A percentile compares a stretch with the other conserved stretches of the same genome.
Evolutionary conservation across 2,888 invertebrate genomes (phyloP).

Genomic region (Eudiplozoon nipponicum): DNA sequence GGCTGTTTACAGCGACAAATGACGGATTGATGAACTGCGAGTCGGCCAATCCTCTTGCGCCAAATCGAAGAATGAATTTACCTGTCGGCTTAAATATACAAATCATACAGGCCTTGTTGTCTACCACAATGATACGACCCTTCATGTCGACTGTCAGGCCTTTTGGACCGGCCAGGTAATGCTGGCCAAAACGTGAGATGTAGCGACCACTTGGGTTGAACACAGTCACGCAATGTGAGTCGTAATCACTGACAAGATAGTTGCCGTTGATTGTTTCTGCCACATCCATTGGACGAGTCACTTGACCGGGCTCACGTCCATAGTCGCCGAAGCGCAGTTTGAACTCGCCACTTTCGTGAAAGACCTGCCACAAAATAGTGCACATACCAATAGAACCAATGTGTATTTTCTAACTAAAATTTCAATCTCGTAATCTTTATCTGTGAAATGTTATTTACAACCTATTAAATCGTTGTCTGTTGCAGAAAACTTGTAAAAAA

Average conservation of each 20-base stretch:
- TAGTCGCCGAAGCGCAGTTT: conserved; percentile 22
- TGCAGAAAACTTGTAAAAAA: too few relatives aligned
- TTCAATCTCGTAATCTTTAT: too few relatives aligned
- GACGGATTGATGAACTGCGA: conserved; percentile 27
- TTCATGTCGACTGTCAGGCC: conserved; percentile 19
- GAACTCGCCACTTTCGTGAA: conserved; percentile 11
- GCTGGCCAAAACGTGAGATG: conserved; percentile 29
- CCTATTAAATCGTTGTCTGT: too few relatives aligned
- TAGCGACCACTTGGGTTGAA: conserved; percentile 28
- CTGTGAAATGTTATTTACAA: too few relatives aligned
- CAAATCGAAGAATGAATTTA: conserved; percentile 14
- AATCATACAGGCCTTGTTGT: conserved; percentile 13
- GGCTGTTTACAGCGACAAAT: conserved; percentile 30
- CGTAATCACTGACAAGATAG: conserved; percentile 31
- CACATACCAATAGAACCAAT: too few relatives aligned
- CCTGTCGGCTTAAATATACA: conserved; percentile 16
- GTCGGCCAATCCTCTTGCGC: conserved; percentile 11
- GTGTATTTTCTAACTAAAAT: too few relatives aligned
- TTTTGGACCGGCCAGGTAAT: conserved; percentile 31
- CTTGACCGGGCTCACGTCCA: conserved; percentile 30
- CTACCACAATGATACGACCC: conserved; percentile 16
- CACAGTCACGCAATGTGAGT: conserved; percentile 30
- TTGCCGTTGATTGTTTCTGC: conserved; percentile 28
- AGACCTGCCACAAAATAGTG: too few relatives aligned
- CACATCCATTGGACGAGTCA: conserved; percentile 31